Evolutionary conservation across 2,113 vertebrate species (phyloP), one percentile per base, ranked within the genome.

Genomic region (Uria lomvia): DNA sequence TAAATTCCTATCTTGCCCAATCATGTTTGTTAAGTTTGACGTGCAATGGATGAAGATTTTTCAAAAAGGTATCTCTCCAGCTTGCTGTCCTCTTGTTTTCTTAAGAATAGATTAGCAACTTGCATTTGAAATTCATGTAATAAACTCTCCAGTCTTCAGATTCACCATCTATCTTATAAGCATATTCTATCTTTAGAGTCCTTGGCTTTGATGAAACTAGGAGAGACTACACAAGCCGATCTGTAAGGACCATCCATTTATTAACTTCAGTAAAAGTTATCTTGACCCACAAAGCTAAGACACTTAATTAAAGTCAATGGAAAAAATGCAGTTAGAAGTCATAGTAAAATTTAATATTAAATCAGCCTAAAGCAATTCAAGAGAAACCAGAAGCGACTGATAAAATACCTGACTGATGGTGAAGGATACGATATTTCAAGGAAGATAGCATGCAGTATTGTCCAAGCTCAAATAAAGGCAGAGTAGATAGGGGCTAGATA

Each of bases 181-280:
- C 13, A 67, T 50, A 21, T 65, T 87, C 70, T 81, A 43, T 71
- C 73, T 91, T 88, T 34, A 56, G 14, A 66, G 60, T 53, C 60
- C 92, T 23, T 49, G 71, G 58, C 30, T 92, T 81, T 81, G 56
- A 86, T 72, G 47, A 72, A 94, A 34, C 40, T 32, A 56, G 66
- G 52, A 91, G 70, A 71, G 73, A n/a, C 91, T 78, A 42, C 45
- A 40, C 45, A 40, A 68, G 56, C 38, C 91, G 55, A 74, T 77
- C 68, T 86, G 38, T 47, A 55, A 89, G 80, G 84, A 52, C 42
- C 16, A 38, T 30, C 43, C 53, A 49, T 88, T 94, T 84, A 91
- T 91, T 88, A 83, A 49, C 59, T 94, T 94, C 70, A 77, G 94
- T 95, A 81, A 67, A 94, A 96, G 50, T 84, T 86, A 67, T 52